Evolutionary conservation across 1,140 invertebrate species (phyloP).

Genomic region (Nixonia krombeini): DNA sequence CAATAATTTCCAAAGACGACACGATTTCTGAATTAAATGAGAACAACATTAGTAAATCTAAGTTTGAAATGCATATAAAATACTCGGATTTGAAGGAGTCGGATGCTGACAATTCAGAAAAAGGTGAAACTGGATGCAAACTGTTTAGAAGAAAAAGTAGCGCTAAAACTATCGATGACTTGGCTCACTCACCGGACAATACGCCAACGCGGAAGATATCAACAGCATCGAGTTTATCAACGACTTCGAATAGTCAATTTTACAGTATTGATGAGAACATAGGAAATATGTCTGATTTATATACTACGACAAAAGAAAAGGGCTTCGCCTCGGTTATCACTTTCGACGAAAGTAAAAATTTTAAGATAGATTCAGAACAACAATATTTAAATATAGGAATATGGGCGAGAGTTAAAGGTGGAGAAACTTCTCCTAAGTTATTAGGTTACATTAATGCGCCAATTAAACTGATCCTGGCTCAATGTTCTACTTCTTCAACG

Average conservation of each 20-base stretch:
- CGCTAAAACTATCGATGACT: conserved; percentile 30
- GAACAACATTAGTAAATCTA: conserved; percentile 39
- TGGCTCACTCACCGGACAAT: conserved; percentile 50
- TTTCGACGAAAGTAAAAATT: conserved; percentile 82
- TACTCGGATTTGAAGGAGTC: conserved; percentile 63
- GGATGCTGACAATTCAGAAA: conserved; percentile 33
- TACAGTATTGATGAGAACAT: conserved; percentile 42
- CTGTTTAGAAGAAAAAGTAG: conserved; percentile 65
- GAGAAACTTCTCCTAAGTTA: conserved; percentile 76
- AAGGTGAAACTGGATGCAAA: conserved; percentile 44
- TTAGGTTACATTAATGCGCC: conserved; percentile 87
- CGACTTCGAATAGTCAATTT: conserved; percentile 52
- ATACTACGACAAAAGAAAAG: conserved; percentile 65
- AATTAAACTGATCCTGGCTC: conserved; percentile 80
- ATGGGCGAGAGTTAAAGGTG: conserved; percentile 77
- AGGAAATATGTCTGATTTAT: conserved; percentile 53
- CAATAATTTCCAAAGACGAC: conserved; percentile 31
- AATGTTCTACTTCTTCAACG: conserved; percentile 85
- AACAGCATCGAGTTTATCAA: conserved; percentile 56
- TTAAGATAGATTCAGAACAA: conserved; percentile 80
- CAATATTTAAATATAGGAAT: conserved; percentile 88
- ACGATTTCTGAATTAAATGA: conserved; percentile 14
- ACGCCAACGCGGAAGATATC: conserved; percentile 63
- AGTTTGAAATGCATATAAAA: conserved; percentile 61
- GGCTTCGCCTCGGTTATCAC: conserved; percentile 72